Evolutionary conservation across 2,113 vertebrate genomes (phyloP).

Genomic region (Lutjanus erythropterus): DNA sequence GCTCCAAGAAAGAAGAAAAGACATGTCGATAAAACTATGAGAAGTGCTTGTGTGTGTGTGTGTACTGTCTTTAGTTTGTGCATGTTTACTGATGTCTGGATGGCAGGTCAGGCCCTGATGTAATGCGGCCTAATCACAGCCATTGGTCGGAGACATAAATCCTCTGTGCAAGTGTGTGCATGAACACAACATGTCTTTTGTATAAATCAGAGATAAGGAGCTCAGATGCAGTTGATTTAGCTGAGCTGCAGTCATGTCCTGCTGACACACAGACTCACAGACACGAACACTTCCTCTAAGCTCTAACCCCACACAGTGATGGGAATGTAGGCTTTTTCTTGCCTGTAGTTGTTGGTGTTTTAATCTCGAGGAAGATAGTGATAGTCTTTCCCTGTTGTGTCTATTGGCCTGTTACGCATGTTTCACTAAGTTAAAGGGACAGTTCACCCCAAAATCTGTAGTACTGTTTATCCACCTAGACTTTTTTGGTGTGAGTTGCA

Average conservation of each 20-base stretch:
- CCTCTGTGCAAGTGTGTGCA: not conserved
- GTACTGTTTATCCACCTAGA: no score
- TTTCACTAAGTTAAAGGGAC: no score
- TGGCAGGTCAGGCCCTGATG: slow-evolving; percentile 8
- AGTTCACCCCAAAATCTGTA: no score
- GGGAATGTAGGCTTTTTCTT: not conserved
- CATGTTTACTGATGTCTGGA: not conserved
- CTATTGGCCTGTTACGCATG: not conserved
- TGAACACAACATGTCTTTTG: not conserved
- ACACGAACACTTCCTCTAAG: slow-evolving; percentile 1
- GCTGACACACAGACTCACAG: not conserved
- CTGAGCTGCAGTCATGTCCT: slow-evolving; percentile 24
- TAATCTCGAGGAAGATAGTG: not conserved
- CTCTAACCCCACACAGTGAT: not conserved
- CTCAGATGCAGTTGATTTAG: slow-evolving; percentile 50
- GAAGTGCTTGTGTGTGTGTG: not conserved
- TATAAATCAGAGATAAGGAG: slow-evolving; percentile 47
- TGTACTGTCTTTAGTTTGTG: not conserved
- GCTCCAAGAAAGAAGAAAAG: not conserved
- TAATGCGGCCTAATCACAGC: slow-evolving; percentile 20
- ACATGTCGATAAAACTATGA: not conserved
- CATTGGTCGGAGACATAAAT: not conserved
- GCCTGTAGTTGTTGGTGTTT: not conserved
- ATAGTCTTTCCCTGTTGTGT: no score
- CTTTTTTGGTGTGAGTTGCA: no score